These are phyloP conservation scores for Quadroppia sp. DNA, from an alignment of 2,888 invertebrate genomes.

Conservation along the genomic window DNA sequence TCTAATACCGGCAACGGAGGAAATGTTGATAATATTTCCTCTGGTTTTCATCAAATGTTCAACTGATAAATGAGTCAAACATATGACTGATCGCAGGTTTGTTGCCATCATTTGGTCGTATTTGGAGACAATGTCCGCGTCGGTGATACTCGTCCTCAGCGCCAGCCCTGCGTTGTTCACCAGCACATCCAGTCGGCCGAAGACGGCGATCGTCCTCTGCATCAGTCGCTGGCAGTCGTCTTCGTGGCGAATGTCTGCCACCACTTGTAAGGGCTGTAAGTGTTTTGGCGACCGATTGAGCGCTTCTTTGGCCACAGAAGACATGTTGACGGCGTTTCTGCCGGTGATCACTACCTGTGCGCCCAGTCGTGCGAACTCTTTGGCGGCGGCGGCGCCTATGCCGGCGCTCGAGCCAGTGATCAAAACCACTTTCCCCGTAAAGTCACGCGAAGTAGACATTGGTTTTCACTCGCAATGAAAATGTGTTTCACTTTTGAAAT, in stretches of 20 bases:
- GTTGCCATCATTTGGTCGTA: not conserved
- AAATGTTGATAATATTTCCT: constrained; percentile 14
- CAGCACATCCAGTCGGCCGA: not conserved
- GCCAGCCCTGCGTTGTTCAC: not conserved
- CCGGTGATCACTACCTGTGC: constrained; percentile 3
- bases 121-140: not conserved
- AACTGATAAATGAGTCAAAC: not conserved
- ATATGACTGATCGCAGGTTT: not conserved
- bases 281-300: not conserved
- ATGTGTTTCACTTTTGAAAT: too few relatives aligned
- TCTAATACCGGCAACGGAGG: not conserved
- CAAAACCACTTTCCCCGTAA: not conserved
- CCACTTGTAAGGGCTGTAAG: not conserved
- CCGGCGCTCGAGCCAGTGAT: not conserved
- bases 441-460: not conserved
- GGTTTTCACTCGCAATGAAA: too few relatives aligned
- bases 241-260: not conserved
- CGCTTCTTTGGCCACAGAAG: not conserved
- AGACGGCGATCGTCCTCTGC: not conserved
- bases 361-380: not conserved
- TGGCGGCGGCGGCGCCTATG: not conserved
- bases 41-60: not conserved
- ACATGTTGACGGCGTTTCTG: not conserved
- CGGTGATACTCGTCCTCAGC: not conserved
- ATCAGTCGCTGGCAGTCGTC: not conserved